Evolutionary conservation across 2,113 vertebrate species (phyloP), one percentile per base, ranked within the genome.

Genomic region (Falco punctatus): DNA sequence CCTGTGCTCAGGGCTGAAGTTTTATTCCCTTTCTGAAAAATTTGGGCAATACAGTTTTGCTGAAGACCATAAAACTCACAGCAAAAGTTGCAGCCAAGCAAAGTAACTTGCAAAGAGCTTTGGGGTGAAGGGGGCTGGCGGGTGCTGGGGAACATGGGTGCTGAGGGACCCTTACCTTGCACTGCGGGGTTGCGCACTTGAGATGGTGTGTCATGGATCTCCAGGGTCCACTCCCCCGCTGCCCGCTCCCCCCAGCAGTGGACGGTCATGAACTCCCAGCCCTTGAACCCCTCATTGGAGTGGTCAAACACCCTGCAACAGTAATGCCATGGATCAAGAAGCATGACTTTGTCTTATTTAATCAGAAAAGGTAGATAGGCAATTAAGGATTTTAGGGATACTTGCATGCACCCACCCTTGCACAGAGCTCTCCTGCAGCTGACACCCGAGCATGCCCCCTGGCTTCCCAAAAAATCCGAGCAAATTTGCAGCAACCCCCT

Each of bases 221-320:
- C 99, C 96, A 99, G 94, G 17, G 98, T 99, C 99, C 99, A 99
- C 14, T 98, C 98, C 12, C 99, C 99, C 1, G 98, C 98, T 0
- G 99, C 98, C 61, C 96, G 98, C 95, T 99, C 99, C 20, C 99
- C 99, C 99, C 99, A 99, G 95, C 99, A 99, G 93, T 99, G 99
- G 61, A 99, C 98, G 0, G 98, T 99, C 99, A 99, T 99, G 97
- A 99, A 99, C 91, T 99, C 99, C 99, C 99, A 99, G 98, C 99
- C 98, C 59, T 98, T 99, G 96, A 99, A 99, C 7, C 99, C 99
- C 90, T 99, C 98, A 0, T 97, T 99, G 67, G 99, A 99, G 84
- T 98, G 98, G 95, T 99, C 99, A 51, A 98, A 98, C 69, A 98
- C 96, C 78, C 99, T 99, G 97, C 55, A 94, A 95, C 2, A 1